Conservation (phyloP, 2,797 vertebrate genomes). For the Hypotaenidia philippensis region DNA sequence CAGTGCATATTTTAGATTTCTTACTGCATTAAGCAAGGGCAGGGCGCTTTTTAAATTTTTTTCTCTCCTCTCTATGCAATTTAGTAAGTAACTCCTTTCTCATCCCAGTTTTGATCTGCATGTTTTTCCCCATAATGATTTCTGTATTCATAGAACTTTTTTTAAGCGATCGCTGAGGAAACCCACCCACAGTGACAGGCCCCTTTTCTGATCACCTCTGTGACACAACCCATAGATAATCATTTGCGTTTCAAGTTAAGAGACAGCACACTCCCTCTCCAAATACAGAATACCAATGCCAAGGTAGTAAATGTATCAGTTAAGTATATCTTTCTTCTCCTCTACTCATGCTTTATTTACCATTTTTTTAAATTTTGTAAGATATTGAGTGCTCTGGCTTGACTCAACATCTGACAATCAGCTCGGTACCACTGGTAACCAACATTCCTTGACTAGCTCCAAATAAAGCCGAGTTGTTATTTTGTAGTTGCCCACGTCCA, state of each 20-base stretch:
- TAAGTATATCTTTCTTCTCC: not conserved
- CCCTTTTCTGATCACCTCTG: not conserved
- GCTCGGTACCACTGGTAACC: not conserved
- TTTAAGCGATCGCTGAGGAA: not conserved
- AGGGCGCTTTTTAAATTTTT: not conserved
- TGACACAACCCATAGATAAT: not conserved
- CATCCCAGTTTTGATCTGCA: not conserved
- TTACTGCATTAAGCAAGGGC: not conserved
- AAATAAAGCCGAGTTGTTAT: not conserved
- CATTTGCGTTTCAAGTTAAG: not conserved
- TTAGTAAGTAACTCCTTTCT: not conserved
- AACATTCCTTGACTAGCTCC: not conserved
- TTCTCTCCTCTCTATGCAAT: not conserved
- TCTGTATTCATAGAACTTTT: not conserved
- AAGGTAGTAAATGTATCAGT: not conserved
- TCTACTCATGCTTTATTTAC: not conserved
- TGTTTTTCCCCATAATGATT: not conserved
- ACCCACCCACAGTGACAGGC: not conserved
- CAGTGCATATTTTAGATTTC: not conserved
- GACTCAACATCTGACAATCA: not conserved
- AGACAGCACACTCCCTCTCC: not conserved
- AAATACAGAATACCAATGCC: not conserved
- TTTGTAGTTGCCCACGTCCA: not conserved
- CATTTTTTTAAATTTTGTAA: not conserved
- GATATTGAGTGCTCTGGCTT: not conserved